Evolutionary conservation across 53 echinoderm and acorn worm genomes (phyloP).

Genomic region (Patiria pectinifera): DNA sequence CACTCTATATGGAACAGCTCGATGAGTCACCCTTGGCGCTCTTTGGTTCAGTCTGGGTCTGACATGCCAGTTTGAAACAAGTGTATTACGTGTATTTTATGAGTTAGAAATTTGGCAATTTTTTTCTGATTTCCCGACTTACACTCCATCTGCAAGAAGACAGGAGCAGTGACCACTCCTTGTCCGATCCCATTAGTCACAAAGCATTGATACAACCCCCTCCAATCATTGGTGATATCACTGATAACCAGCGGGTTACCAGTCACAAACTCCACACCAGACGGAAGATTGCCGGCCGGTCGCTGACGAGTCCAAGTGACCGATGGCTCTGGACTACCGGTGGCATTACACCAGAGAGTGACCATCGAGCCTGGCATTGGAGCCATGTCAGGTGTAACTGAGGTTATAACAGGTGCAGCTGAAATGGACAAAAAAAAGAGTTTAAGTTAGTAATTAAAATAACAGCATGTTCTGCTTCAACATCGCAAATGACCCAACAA

Average conservation of each 20-base stretch:
- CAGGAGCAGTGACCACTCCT: neutral
- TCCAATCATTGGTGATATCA: conserved; percentile 19
- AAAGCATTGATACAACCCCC: conserved; percentile 65
- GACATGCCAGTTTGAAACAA: too few species aligned
- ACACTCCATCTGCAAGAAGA: conserved; percentile 64
- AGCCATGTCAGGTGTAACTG: neutral
- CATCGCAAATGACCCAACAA: too few species aligned
- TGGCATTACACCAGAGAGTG: conserved; percentile 52
- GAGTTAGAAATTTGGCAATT: too few species aligned
- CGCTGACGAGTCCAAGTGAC: conserved; percentile 51
- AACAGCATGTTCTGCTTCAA: too few species aligned
- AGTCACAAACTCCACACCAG: neutral
- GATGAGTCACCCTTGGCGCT: too few species aligned
- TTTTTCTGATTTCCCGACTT: conserved; percentile 15
- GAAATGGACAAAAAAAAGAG: neutral
- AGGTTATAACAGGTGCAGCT: conserved; percentile 42
- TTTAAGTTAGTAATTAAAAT: too few species aligned
- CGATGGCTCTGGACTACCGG: conserved; percentile 61
- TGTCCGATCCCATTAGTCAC: conserved; percentile 44
- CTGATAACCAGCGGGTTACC: conserved; percentile 40
- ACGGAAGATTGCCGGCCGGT: conserved; percentile 19
- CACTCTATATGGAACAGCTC: too few species aligned
- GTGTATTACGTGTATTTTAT: too few species aligned
- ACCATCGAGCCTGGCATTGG: conserved; percentile 50
- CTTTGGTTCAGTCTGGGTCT: too few species aligned